phyloP scores from a whole-genome alignment of 2,113 vertebrate genomes.

The Lepus americanus region DNA sequence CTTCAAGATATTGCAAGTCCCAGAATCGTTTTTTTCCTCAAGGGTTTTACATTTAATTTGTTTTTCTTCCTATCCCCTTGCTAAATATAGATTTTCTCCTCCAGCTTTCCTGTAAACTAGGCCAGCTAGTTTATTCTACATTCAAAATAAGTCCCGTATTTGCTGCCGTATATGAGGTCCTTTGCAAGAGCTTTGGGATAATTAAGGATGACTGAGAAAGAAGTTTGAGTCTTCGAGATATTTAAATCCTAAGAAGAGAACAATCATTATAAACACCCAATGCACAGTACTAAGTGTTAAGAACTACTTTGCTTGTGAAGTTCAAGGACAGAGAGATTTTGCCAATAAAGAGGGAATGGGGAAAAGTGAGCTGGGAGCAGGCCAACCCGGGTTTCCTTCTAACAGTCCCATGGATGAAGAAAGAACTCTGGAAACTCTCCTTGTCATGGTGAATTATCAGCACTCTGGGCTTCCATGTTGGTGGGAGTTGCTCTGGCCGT shows the following conservation, averaged over 20 bases:
- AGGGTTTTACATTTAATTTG: background rate
- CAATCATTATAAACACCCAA: background rate
- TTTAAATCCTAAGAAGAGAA: background rate
- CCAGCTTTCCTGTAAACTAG: background rate
- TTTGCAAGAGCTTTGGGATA: background rate
- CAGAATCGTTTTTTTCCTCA: background rate
- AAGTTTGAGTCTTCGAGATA: background rate
- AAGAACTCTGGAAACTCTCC: constrained; percentile 52
- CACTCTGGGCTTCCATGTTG: background rate
- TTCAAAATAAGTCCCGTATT: background rate
- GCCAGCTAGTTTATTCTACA: background rate
- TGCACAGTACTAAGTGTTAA: background rate
- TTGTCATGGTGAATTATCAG: constrained; percentile 54
- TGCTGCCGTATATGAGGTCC: background rate
- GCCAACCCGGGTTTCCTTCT: background rate
- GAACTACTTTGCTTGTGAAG: background rate
- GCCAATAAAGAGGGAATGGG: background rate
- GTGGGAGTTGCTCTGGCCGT: constrained; percentile 63
- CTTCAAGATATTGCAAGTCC: background rate
- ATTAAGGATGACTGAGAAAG: background rate
- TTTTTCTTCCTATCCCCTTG: background rate
- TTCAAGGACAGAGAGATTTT: background rate
- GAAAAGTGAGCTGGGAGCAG: constrained; percentile 37
- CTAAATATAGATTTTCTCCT: background rate
- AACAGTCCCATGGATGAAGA: constrained; percentile 51